Evolutionary conservation across 2,888 invertebrate species (phyloP).

Genomic region (Amitus sp.): DNA sequence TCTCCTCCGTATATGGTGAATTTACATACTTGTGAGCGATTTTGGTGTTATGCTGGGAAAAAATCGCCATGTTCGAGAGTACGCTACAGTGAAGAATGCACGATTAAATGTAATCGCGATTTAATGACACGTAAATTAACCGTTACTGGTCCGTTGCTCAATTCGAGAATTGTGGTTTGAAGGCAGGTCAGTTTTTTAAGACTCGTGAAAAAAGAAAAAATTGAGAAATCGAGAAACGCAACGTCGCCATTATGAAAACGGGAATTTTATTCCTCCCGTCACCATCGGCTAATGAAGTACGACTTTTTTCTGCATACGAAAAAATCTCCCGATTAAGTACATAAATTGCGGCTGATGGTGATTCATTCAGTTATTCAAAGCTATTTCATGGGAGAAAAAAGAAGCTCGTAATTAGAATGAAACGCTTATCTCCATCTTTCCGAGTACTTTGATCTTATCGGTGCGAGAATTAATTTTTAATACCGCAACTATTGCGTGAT

Average conservation of each 20-base stretch:
- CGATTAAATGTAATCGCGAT: neutral
- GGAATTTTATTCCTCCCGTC: neutral
- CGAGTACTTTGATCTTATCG: slow-evolving; percentile 5
- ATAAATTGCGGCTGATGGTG: neutral
- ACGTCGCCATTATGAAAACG: neutral
- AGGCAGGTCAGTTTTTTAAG: too few species aligned
- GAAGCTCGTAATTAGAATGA: neutral
- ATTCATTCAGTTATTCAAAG: neutral
- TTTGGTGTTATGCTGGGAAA: neutral
- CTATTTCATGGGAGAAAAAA: neutral
- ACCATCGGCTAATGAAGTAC: neutral
- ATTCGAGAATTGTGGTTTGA: neutral
- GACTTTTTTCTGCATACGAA: neutral
- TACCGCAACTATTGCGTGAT: neutral
- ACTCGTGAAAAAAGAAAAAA: too few species aligned
- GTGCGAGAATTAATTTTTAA: neutral
- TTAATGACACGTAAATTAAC: neutral
- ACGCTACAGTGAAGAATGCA: neutral
- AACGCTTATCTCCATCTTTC: neutral
- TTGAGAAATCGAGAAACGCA: too few species aligned
- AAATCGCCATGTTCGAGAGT: neutral
- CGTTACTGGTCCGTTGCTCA: neutral
- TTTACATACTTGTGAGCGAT: too few species aligned
- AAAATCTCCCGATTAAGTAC: neutral
- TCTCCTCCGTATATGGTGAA: too few species aligned